Evolutionary conservation across 2,888 invertebrate genomes (phyloP).

Genomic region (Scaeva pyrastri): DNA sequence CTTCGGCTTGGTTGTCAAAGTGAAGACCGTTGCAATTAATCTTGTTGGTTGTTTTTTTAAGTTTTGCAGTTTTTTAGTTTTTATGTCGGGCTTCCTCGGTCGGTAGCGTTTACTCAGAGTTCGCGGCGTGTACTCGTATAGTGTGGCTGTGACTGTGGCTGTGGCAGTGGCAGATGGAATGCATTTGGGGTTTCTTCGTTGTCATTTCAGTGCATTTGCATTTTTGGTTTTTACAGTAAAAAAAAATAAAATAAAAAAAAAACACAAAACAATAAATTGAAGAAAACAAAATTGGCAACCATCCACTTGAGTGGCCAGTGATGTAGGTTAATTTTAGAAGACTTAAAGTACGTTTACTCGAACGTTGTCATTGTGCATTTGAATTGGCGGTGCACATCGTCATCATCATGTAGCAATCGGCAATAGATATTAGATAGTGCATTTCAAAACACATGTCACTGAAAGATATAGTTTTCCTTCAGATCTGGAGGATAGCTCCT

Average conservation of each 20-base stretch:
- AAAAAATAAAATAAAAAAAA: conserved; percentile 1
- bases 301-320: conserved; percentile 53
- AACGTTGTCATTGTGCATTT: conserved; percentile 65
- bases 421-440: neutral
- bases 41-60: conserved; percentile 18
- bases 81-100: neutral
- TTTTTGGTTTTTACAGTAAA: conserved; percentile 19
- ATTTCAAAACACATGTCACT: conserved; percentile 37
- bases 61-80: neutral
- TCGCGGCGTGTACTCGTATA: conserved; percentile 24
- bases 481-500: conserved; percentile 49
- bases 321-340: conserved; percentile 60
- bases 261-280: neutral
- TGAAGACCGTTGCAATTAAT: conserved; percentile 57
- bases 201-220: conserved; percentile 59
- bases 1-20: conserved; percentile 18
- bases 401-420: neutral
- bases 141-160: too few species aligned
- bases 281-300: conserved; percentile 60
- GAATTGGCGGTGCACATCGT: conserved; percentile 10
- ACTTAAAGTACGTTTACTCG: conserved; percentile 24
- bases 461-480: conserved; percentile 23
- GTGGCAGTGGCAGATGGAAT: conserved; percentile 59
- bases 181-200: conserved; percentile 47
- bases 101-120: conserved; percentile 6